A percentile compares a stretch with the other conserved stretches of the same genome.
Evolutionary conservation across 2,113 vertebrate species (phyloP).

Genomic region (Dromas ardeola): DNA sequence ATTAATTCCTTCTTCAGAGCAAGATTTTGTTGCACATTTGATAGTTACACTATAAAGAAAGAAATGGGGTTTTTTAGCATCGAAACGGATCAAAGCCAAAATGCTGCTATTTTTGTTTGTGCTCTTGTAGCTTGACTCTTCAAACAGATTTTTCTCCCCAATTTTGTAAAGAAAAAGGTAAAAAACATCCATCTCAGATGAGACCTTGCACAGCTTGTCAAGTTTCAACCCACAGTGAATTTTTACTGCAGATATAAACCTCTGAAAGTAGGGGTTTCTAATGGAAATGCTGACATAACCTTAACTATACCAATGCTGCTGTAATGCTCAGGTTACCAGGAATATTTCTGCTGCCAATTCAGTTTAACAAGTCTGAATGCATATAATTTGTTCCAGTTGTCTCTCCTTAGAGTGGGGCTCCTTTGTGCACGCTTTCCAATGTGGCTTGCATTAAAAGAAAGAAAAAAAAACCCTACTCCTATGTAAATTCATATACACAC

Average conservation of each 20-base stretch:
- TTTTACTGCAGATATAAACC: slow-evolving; percentile 65
- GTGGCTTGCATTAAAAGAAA: slow-evolving; percentile 73
- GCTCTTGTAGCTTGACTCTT: slow-evolving; percentile 40
- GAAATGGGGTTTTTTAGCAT: background rate
- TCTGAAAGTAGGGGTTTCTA: slow-evolving; percentile 28
- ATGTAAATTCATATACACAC: slow-evolving; percentile 43
- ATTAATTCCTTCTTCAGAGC: slow-evolving; percentile 55
- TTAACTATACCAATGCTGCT: slow-evolving; percentile 55
- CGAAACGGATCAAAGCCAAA: slow-evolving; percentile 40
- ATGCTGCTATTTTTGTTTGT: slow-evolving; percentile 57
- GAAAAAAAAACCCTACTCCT: background rate
- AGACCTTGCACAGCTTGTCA: slow-evolving; percentile 59
- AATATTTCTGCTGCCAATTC: slow-evolving; percentile 74
- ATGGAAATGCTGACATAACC: slow-evolving; percentile 69
- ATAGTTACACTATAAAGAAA: slow-evolving; percentile 25
- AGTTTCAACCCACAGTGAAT: slow-evolving; percentile 52
- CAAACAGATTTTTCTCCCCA: slow-evolving; percentile 28
- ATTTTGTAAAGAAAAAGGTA: slow-evolving; percentile 38
- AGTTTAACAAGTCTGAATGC: slow-evolving; percentile 77
- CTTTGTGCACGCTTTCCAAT: slow-evolving; percentile 62
- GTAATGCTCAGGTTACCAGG: slow-evolving; percentile 72
- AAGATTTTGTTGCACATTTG: slow-evolving; percentile 32
- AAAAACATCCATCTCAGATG: slow-evolving; percentile 22
- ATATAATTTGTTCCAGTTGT: slow-evolving; percentile 80
- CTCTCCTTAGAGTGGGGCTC: slow-evolving; percentile 53